Evolutionary conservation across 2,113 vertebrate species (phyloP), one percentile per base, ranked within the genome.

Genomic region (Prochilodus magdalenae): DNA sequence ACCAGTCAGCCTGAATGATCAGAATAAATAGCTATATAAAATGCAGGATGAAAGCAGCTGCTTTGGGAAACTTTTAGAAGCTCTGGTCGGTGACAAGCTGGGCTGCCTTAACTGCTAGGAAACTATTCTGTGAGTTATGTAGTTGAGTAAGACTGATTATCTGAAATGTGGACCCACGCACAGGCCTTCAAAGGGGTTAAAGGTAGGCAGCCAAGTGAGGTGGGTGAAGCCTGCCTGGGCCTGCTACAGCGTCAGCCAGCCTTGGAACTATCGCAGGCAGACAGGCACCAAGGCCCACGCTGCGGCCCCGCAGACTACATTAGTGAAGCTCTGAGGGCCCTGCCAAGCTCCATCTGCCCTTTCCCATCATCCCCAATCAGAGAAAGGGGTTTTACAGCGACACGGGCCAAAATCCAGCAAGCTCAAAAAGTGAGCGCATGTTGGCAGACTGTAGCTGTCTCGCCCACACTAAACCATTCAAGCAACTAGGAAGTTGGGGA

Each of bases 261-360:
- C 75, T 84, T 86, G 88, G 88, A 88, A 62, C 40, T 65, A 78
- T 78, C 76, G 29, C 69, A 55, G 81, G 82, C 79, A 88, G 84
- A 89, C 85, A 82, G 87, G 89, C 87, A 88, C 86, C 85, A 75
- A 63, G 87, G 83, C 33, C 47, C 86, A 80, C 60, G 83, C 83
- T 85, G 82, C 47, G 13, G 81, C 77, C 51, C 81, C 70, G 16
- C 86, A 82, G 83, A 86, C 83, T 77, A 81, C 84, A 81, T 72
- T 78, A 81, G 0, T 1, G 83, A 87, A 88, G 76, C 3, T 10
- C 71, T 77, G 82, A 87, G 81, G 86, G 84, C 69, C 59, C 75
- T 81, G 83, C 88, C 89, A 89, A 86, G 85, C 22, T 62, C 77
- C 55, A 57, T 57, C 81, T 67, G 55, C 70, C 18, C 22, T 4